These are phyloP conservation scores for Caradrina clavipalpis DNA, from an alignment of 2,888 invertebrate genomes.

Conservation along the genomic window DNA sequence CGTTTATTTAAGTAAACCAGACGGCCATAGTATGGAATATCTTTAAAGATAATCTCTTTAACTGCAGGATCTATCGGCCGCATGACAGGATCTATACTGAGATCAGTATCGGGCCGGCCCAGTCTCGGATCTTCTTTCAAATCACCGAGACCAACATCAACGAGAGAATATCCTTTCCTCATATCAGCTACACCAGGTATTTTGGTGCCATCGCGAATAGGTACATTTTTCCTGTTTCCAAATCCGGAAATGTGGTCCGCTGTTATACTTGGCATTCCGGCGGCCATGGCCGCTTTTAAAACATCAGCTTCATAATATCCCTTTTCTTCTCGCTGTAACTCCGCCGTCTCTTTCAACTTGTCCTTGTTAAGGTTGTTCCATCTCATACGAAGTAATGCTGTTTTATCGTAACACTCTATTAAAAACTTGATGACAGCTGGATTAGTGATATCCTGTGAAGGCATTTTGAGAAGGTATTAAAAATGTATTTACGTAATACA, in stretches of 20 bases:
- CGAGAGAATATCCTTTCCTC: constrained; percentile 71
- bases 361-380: constrained; percentile 70
- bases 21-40: constrained; percentile 71
- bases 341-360: constrained; percentile 69
- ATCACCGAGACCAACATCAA: constrained; percentile 73
- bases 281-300: constrained; percentile 62
- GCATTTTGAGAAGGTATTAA: constrained; percentile 64
- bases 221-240: constrained; percentile 61
- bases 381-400: constrained; percentile 72
- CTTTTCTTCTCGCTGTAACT: constrained; percentile 67
- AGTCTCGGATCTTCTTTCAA: constrained; percentile 72
- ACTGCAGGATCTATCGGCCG: constrained; percentile 64
- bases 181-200: constrained; percentile 64
- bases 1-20: constrained; percentile 71
- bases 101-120: constrained; percentile 50
- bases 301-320: constrained; percentile 70
- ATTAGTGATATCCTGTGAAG: constrained; percentile 72
- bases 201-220: constrained; percentile 66
- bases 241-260: constrained; percentile 65
- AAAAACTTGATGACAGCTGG: constrained; percentile 75
- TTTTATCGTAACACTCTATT: constrained; percentile 75
- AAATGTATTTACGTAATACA: too few species aligned
- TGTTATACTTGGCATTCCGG: constrained; percentile 68
- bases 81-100: constrained; percentile 39
- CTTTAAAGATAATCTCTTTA: constrained; percentile 70